Conservation (phyloP, 30 jellyfish, hydroid and myxozoan species). For the Sanderia malayensis region DNA sequence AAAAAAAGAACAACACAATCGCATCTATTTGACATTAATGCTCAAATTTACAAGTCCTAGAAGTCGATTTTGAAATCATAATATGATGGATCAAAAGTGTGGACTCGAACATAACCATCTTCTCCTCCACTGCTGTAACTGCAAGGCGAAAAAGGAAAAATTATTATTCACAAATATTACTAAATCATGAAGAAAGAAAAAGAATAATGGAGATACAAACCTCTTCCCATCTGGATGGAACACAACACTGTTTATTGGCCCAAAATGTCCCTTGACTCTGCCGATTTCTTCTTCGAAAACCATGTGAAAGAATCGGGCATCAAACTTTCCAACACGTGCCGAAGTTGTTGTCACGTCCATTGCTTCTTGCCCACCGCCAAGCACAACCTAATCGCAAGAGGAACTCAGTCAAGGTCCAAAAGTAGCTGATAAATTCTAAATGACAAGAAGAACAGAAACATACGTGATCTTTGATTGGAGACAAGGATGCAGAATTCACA, state of each 20-base stretch:
- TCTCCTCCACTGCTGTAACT: slow-evolving; percentile 99
- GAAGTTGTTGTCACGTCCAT: slow-evolving; percentile 98
- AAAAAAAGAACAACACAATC: no score
- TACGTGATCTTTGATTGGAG: slow-evolving; percentile 96
- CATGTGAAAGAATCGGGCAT: slow-evolving; percentile 92
- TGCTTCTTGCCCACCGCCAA: slow-evolving; percentile 99
- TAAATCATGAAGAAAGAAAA: no score
- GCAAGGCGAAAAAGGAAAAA: slow-evolving; percentile 6
- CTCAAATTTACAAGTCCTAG: no score
- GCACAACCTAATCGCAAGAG: slow-evolving; percentile 66
- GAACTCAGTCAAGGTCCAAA: neutral
- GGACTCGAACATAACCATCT: slow-evolving; percentile 95
- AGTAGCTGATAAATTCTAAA: neutral
- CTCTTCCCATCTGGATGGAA: slow-evolving; percentile 96
- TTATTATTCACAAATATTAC: no score
- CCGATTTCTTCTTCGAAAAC: slow-evolving; percentile 98
- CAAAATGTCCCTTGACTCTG: slow-evolving; percentile 96
- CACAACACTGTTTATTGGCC: slow-evolving; percentile 90
- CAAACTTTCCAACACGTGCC: slow-evolving; percentile 89
- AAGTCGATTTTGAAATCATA: slow-evolving; percentile 86
- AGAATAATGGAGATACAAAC: no score
- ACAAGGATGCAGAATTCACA: slow-evolving; percentile 89
- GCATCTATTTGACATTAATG: no score
- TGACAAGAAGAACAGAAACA: no score
- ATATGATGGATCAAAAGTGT: slow-evolving; percentile 89